phyloP scores from a whole-genome alignment of 2,797 vertebrate genomes.

The Gallirallus australis region DNA sequence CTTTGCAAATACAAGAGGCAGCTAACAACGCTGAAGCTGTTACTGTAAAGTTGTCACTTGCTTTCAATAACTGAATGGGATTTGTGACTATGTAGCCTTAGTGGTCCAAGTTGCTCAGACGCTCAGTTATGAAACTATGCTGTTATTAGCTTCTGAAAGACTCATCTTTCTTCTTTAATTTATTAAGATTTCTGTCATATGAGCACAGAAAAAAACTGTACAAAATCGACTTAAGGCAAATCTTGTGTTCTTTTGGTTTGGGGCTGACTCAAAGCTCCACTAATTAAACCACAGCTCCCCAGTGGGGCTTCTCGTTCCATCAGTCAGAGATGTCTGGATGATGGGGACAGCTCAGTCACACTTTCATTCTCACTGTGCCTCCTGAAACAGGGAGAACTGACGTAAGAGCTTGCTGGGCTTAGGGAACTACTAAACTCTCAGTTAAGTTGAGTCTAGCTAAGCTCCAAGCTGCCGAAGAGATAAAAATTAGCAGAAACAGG shows the following conservation, averaged over 20 bases:
- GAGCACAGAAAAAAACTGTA: fast-evolving
- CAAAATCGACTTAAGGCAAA: not conserved
- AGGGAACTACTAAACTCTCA: not conserved
- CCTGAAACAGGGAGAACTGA: not conserved
- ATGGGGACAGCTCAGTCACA: not conserved
- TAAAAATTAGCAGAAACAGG: fast-evolving
- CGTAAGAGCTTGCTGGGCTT: not conserved
- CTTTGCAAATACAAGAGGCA: slow-evolving; percentile 1
- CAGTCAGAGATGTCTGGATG: not conserved
- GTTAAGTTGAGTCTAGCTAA: not conserved
- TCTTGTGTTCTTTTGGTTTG: not conserved
- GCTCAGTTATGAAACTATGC: not conserved
- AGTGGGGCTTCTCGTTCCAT: not conserved
- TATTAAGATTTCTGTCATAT: not conserved
- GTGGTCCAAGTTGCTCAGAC: not conserved
- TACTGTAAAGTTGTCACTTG: not conserved
- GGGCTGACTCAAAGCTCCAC: not conserved
- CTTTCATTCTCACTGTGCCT: not conserved
- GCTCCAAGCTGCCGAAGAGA: not conserved
- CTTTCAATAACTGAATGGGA: not conserved
- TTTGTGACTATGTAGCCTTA: not conserved
- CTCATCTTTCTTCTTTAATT: not conserved
- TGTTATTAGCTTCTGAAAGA: not conserved
- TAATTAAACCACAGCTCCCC: not conserved
- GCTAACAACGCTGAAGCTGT: not conserved